Evolutionary conservation across 2,888 invertebrate species (phyloP).

Genomic region (Lithosia quadra): DNA sequence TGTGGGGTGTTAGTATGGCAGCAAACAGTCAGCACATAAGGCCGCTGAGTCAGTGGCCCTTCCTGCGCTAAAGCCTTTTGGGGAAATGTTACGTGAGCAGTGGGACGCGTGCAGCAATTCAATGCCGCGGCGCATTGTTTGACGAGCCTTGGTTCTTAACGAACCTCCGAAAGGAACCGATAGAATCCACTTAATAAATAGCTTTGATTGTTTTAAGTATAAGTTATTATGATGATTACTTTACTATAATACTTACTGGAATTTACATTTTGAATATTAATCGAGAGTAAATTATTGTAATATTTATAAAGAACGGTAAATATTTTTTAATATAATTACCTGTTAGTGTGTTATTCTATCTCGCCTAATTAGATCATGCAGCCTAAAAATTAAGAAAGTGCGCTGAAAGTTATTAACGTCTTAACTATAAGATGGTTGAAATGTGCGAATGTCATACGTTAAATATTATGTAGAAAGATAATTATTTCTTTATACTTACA

Average conservation of each 20-base stretch:
- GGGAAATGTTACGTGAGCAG: constrained; percentile 78
- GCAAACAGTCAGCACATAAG: constrained; percentile 62
- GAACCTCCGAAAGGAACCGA: constrained; percentile 45
- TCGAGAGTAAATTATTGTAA: background rate
- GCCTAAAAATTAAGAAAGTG: background rate
- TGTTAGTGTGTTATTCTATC: background rate
- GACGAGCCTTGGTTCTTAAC: constrained; percentile 47
- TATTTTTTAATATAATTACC: background rate
- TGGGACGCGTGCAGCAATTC: constrained; percentile 72
- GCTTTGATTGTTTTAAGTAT: constrained; percentile 36
- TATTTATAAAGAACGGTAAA: background rate
- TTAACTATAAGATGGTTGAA: background rate
- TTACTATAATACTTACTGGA: background rate
- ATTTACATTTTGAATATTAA: background rate
- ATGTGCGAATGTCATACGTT: no score
- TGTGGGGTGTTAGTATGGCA: constrained; percentile 59
- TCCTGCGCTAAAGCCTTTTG: constrained; percentile 78
- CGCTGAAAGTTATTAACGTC: background rate
- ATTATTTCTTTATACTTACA: no score
- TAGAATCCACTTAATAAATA: constrained; percentile 41
- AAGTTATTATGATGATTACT: constrained; percentile 22
- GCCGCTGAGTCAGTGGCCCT: constrained; percentile 82
- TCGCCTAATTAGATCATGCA: background rate
- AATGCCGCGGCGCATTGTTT: constrained; percentile 71
- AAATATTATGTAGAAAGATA: no score